Evolutionary conservation across 2,113 vertebrate genomes (phyloP).

Genomic region (Emydocephalus ijimae): DNA sequence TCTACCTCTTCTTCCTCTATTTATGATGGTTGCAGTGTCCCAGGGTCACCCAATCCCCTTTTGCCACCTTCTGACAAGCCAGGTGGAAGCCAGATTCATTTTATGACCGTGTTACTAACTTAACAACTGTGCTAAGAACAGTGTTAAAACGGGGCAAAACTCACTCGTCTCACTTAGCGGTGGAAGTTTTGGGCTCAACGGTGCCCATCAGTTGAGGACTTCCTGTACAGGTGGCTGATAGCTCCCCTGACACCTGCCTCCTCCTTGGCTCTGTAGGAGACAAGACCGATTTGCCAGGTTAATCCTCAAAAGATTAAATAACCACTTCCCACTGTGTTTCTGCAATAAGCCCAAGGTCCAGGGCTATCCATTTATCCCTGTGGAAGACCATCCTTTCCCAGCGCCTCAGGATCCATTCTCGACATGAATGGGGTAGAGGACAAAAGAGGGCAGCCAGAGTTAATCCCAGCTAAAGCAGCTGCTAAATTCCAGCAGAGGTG

Average conservation of each 20-base stretch:
- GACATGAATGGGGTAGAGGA: accelerated
- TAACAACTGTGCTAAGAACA: no score
- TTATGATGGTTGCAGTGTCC: no score
- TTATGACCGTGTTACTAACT: no score
- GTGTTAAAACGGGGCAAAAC: no score
- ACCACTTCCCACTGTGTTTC: not conserved
- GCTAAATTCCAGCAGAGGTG: not conserved
- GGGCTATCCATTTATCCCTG: not conserved
- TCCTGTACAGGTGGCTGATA: slow-evolving; percentile 16
- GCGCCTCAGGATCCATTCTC: not conserved
- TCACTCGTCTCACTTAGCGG: no score
- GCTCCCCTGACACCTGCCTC: slow-evolving; percentile 23
- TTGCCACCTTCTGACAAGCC: no score
- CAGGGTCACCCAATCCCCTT: no score
- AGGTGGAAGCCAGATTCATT: no score
- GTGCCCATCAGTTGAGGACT: no score
- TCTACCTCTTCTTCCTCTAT: no score
- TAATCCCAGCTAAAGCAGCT: not conserved
- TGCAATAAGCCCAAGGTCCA: not conserved
- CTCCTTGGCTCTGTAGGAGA: accelerated
- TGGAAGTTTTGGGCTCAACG: no score
- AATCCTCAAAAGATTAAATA: slow-evolving; percentile 28
- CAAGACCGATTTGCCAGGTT: not conserved
- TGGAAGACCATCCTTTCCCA: slow-evolving; percentile 11
- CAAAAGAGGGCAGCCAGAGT: accelerated